Evolutionary conservation across 2,888 invertebrate species (phyloP).

Genomic region (Hirtodrosophila confusa): DNA sequence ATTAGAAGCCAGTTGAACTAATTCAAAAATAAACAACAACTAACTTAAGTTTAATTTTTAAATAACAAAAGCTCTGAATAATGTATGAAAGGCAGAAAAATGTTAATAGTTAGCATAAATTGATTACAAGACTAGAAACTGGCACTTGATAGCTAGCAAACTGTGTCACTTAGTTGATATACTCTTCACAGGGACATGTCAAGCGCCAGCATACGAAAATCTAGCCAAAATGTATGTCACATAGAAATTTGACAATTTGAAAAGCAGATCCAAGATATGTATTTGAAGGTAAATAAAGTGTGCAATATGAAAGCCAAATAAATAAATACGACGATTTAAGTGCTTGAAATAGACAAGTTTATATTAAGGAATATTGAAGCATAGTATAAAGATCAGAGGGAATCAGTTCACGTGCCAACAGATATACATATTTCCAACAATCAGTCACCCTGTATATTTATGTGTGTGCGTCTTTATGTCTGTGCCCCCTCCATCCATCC

Average conservation of each 20-base stretch:
- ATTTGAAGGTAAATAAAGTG: constrained; percentile 28
- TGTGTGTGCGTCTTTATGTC: constrained; percentile 12
- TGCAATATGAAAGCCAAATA: constrained; percentile 38
- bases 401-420: constrained; percentile 47
- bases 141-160: neutral
- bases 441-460: constrained; percentile 41
- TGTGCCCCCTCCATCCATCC: neutral
- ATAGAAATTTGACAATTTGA: constrained; percentile 40
- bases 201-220: neutral
- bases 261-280: constrained; percentile 16
- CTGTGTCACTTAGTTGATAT: neutral
- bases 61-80: constrained; percentile 48
- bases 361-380: constrained; percentile 3
- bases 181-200: neutral
- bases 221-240: constrained; percentile 7
- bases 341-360: constrained; percentile 31
- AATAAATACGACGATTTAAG: constrained; percentile 20
- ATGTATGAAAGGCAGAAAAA: neutral
- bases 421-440: constrained; percentile 6
- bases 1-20: constrained; percentile 21
- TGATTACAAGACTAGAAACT: neutral
- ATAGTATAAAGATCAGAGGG: constrained; percentile 7
- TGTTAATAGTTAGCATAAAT: no score
- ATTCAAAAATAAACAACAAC: no score
- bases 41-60: constrained; percentile 1